Percentiles rank a stretch among this genome's conserved stretches.
Conservation (phyloP, 2,797 vertebrate genomes). For the Kryptopterus vitreolus region DNA sequence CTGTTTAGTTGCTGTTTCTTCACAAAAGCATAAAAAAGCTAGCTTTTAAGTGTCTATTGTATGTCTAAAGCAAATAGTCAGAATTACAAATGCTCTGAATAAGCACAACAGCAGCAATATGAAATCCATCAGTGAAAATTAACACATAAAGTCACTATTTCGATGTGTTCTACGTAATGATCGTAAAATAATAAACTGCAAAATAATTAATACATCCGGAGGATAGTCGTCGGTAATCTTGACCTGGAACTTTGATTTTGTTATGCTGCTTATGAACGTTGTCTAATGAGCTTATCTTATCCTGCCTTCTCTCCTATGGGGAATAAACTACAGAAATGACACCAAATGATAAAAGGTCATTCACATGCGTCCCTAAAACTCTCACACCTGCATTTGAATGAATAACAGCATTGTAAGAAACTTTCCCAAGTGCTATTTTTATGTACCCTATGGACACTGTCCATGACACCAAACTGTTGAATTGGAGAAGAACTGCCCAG, state of each 20-base stretch:
- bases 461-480: constrained; percentile 17
- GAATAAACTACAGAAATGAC: too few species aligned
- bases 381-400: background rate
- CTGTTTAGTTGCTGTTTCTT: background rate
- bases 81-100: background rate
- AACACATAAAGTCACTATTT: too few species aligned
- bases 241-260: background rate
- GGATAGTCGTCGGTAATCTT: constrained; percentile 5
- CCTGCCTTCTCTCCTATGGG: background rate
- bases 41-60: background rate
- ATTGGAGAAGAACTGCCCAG: background rate
- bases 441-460: background rate
- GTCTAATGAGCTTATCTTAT: too few species aligned
- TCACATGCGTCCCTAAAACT: background rate
- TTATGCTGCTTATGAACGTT: too few species aligned
- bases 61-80: background rate
- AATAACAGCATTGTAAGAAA: background rate
- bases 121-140: background rate
- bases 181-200: constrained; percentile 3
- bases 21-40: background rate
- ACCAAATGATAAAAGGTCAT: background rate
- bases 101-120: background rate
- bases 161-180: too few species aligned
- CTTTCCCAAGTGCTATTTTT: background rate
- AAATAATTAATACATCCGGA: background rate